A percentile compares a stretch with the other conserved stretches of the same genome.
Evolutionary conservation across 2,113 vertebrate genomes (phyloP).

Genomic region (Nothobranchius kuhntae): DNA sequence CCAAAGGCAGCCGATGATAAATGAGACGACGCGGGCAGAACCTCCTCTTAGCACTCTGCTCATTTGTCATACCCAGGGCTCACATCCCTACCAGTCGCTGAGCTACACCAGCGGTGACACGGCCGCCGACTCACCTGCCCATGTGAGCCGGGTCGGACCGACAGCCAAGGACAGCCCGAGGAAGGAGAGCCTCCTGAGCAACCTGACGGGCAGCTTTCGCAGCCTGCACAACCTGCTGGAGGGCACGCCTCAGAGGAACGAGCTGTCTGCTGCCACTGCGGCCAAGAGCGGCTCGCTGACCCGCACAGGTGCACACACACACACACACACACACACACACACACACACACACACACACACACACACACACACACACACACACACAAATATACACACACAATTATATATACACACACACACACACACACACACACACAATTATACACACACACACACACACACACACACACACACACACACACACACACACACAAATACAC

Average conservation of each 20-base stretch:
- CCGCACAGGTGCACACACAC: constrained; percentile 82
- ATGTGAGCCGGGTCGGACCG: constrained; percentile 83
- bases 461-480: no score
- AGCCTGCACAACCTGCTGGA: constrained; percentile 96
- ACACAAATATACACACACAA: no score
- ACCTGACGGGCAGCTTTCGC: constrained; percentile 95
- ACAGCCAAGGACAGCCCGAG: constrained; percentile 91
- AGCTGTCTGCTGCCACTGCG: constrained; percentile 70
- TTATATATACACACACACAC: no score
- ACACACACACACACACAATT: no score
- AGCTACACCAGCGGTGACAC: constrained; percentile 98
- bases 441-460: no score
- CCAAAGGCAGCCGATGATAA: constrained; percentile 2
- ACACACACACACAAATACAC: no score
- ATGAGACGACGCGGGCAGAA: background rate
- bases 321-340: no score
- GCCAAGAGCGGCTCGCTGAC: constrained; percentile 92
- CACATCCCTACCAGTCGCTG: constrained; percentile 95
- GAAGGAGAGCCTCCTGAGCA: constrained; percentile 95
- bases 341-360: no score
- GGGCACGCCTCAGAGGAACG: constrained; percentile 89
- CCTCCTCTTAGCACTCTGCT: constrained; percentile 16
- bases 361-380: no score
- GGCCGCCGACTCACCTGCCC: constrained; percentile 93
- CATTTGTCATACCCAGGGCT: constrained; percentile 80